phyloP scores from a whole-genome alignment of 2,797 vertebrate species.

The Pseudochaenichthys georgianus region DNA sequence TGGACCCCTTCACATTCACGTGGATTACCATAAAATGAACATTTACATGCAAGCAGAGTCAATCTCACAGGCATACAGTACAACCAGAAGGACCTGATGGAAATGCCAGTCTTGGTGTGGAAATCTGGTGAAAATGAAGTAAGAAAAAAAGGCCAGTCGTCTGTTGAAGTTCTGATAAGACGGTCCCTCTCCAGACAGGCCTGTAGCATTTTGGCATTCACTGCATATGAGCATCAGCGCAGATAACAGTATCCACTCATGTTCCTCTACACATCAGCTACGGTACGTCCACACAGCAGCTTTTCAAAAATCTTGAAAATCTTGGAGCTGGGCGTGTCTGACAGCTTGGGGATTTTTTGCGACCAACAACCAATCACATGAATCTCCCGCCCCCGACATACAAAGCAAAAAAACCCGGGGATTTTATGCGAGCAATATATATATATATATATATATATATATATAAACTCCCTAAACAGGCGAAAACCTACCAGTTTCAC shows the following conservation, averaged over 20 bases:
- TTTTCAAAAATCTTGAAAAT: no score
- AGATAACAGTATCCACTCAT: constrained; percentile 70
- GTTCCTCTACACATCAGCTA: constrained; percentile 43
- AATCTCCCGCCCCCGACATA: no score
- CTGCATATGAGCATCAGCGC: constrained; percentile 42
- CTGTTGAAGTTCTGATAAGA: constrained; percentile 71
- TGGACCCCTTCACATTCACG: constrained; percentile 16
- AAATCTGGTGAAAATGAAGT: constrained; percentile 65
- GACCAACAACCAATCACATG: no score
- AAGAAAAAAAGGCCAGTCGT: constrained; percentile 55
- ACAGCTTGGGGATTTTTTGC: no score
- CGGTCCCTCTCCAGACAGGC: constrained; percentile 46
- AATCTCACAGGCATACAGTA: background rate
- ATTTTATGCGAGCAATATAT: no score
- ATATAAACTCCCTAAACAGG: no score
- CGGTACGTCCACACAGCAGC: no score
- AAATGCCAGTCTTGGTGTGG: constrained; percentile 68
- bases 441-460: no score
- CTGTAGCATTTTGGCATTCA: constrained; percentile 47
- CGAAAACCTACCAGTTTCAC: no score
- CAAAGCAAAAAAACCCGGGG: no score
- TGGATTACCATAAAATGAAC: constrained; percentile 36
- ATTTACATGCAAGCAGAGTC: background rate
- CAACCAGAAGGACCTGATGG: constrained; percentile 48
- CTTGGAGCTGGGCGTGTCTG: no score